These are phyloP conservation scores for Aegotheles bennettii DNA, from an alignment of 2,113 vertebrate genomes.

Conservation along the genomic window DNA sequence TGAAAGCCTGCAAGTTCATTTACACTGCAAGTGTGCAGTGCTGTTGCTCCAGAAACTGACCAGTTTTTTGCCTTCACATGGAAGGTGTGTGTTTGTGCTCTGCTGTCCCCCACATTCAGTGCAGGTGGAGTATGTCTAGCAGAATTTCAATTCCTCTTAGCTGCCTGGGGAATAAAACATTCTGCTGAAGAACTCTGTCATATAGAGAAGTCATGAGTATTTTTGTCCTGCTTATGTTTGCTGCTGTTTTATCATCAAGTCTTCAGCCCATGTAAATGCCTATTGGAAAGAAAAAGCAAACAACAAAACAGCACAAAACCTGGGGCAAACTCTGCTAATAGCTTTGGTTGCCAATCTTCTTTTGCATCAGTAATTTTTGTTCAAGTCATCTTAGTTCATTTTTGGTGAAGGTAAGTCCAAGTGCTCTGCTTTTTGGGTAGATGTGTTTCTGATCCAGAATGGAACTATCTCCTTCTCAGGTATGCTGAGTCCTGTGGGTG, in stretches of 20 bases:
- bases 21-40: neutral
- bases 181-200: neutral
- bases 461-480: neutral
- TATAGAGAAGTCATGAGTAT: neutral
- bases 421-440: neutral
- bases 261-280: neutral
- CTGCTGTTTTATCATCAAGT: neutral
- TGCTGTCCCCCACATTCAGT: fast-evolving
- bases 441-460: neutral
- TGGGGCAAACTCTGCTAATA: neutral
- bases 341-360: neutral
- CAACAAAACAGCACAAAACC: neutral
- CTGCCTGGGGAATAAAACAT: neutral
- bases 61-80: neutral
- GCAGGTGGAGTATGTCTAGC: neutral
- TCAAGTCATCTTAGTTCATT: neutral
- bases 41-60: neutral
- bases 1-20: neutral
- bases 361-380: neutral
- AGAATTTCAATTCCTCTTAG: neutral
- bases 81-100: neutral
- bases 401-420: neutral
- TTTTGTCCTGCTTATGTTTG: neutral
- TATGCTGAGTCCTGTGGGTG: neutral
- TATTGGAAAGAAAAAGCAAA: neutral